Evolutionary conservation across 1,140 invertebrate species (phyloP), one percentile per base, ranked within the genome.

Genomic region (Ceratina japonica): DNA sequence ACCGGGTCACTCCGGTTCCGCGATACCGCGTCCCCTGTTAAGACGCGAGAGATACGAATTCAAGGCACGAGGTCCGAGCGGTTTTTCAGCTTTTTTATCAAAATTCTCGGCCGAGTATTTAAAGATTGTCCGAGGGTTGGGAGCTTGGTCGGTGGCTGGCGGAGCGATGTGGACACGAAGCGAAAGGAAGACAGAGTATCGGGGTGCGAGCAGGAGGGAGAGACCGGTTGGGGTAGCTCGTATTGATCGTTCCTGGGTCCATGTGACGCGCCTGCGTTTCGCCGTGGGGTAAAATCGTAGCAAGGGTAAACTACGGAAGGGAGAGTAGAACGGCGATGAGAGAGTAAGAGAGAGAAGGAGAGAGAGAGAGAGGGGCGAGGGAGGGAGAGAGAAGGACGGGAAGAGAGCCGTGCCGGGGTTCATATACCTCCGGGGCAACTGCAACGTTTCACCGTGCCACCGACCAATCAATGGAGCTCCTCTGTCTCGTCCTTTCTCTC

Each of bases 171-270:
- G 44, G 24, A 37, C 22, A 52, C 7, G 52, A 54, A 74, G n/a
- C n/a, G 73, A 63, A 64, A 79, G 81, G 72, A 44, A 71, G 61
- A 31, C n/a, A 56, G 61, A 75, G 66, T 54, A 68, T 44, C 37
- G 37, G 79, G 59, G 59, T 52, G 79, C 82, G 79, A 66, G 72
- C 65, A 37, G 31, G 61, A 75, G 75, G 76, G 64, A 84, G 82
- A 73, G 58, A 61, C 82, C 82, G 64, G 80, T 80, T 68, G 79
- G 80, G 83, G 77, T 80, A 75, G 84, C 80, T 85, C 81, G 84
- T 91, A 91, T 91, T 91, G 91, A 91, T 91, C 91, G 90, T 82
- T 84, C 83, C 89, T 91, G 88, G 91, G 90, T 91, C 91, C 90
- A 91, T 91, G 90, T 91, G 90, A 91, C 90, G 91, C 91, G 89